phyloP scores from a whole-genome alignment of 2,113 vertebrate genomes.

The Panurus biarmicus region DNA sequence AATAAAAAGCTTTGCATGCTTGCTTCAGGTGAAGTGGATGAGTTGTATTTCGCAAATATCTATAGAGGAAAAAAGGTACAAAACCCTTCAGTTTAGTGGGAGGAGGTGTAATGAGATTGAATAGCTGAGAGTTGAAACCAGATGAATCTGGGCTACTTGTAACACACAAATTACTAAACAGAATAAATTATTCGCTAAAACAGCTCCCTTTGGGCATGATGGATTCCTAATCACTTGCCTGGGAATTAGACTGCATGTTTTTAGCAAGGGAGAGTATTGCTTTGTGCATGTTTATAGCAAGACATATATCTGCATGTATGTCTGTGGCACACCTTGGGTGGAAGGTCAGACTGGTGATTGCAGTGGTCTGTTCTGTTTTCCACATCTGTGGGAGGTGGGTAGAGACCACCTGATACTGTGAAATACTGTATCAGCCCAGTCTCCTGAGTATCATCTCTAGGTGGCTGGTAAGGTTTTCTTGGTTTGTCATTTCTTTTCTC shows the following conservation, averaged over 20 bases:
- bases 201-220: background rate
- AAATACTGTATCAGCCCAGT: background rate
- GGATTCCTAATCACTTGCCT: background rate
- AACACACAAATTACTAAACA: background rate
- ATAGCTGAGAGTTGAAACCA: background rate
- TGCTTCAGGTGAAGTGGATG: background rate
- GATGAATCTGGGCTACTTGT: slow-evolving; percentile 3
- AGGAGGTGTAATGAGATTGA: background rate
- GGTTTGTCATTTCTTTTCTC: background rate
- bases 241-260: background rate
- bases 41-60: background rate
- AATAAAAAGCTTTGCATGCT: background rate
- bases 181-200: background rate
- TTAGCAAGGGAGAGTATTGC: background rate
- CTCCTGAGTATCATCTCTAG: background rate
- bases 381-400: background rate
- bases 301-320: rapidly evolving
- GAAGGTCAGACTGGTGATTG: background rate
- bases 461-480: background rate
- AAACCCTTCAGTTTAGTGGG: background rate
- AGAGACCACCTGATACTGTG: background rate
- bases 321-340: background rate
- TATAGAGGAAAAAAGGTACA: background rate
- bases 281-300: background rate
- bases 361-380: background rate